These are phyloP conservation scores for Eptesicus fuscus DNA, from an alignment of 2,113 vertebrate genomes.

Conservation along the genomic window DNA sequence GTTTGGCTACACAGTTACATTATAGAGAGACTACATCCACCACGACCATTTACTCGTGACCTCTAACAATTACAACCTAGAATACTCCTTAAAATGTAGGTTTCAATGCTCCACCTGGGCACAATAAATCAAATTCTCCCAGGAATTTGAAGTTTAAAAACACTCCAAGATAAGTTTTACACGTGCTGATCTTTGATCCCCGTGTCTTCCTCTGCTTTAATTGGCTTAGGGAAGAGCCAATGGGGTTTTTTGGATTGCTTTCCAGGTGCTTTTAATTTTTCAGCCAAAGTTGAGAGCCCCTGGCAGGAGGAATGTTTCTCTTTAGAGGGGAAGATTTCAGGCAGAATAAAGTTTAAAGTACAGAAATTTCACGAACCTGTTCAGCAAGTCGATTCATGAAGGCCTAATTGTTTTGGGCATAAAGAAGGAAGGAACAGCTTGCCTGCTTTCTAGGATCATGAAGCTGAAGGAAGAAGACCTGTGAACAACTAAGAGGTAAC, in stretches of 20 bases:
- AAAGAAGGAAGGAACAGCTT: background rate
- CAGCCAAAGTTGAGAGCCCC: background rate
- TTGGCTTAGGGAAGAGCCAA: background rate
- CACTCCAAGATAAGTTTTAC: background rate
- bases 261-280: background rate
- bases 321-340: background rate
- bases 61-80: background rate
- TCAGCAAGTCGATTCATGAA: background rate
- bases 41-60: background rate
- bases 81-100: background rate
- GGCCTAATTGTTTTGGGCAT: background rate
- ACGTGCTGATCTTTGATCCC: background rate
- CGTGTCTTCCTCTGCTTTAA: background rate
- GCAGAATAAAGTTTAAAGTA: background rate
- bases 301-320: background rate
- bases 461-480: background rate
- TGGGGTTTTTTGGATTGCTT: background rate
- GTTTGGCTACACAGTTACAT: background rate
- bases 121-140: background rate
- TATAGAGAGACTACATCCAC: background rate
- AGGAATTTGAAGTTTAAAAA: background rate
- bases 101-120: background rate
- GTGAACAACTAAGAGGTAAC: background rate
- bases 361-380: background rate
- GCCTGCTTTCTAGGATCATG: background rate